Evolutionary conservation across 2,797 vertebrate genomes (phyloP), one percentile per base, ranked within the genome.

Genomic region (Distichodus sexfasciatus): DNA sequence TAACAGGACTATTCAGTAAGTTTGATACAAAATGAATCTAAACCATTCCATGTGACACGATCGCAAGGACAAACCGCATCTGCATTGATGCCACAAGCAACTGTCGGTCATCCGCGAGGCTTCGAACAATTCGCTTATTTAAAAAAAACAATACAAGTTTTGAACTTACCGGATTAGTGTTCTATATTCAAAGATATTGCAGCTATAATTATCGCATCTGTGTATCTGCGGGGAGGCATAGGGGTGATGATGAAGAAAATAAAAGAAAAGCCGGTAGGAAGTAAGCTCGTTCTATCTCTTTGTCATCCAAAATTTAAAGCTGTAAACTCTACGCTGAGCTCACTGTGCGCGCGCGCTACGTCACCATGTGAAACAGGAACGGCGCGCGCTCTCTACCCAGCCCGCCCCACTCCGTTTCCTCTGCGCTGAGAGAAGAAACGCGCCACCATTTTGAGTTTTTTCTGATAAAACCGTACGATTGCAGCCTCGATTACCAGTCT

Each of bases 81-180:
- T n/a, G n/a, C n/a, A n/a, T n/a, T n/a, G n/a, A n/a, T n/a, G 43
- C 12, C 48, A 46, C 1, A 43, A 3, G 40, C 40, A 46, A 19
- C 15, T 19, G 19, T 21, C 44, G 4, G 19, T 9, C 4, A 9
- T 4, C 9, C 44, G 23, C 44, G 44, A 47, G 21, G 43, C 43
- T 46, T 19, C 21, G 17, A 21, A 2, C 17, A 3, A 2, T 3
- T 1, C 41, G 40, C 5, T 46, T 15, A 21, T 15, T 21, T 46
- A 7, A 21, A 1, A 15, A 40, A 51, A 2, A 47, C 1, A 47
- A 44, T 72, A 62, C 46, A 83, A 83, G 82, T 79, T 26, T 35
- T 9, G 6, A 36, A 83, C 91, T 88, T 79, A 92, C 91, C 89
- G 81, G 88, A 71, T 88, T 82, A 76, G 76, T 81, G 78, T 75